These are phyloP conservation scores for Panonychus citri DNA, from an alignment of 1,140 invertebrate genomes.

Conservation along the genomic window DNA sequence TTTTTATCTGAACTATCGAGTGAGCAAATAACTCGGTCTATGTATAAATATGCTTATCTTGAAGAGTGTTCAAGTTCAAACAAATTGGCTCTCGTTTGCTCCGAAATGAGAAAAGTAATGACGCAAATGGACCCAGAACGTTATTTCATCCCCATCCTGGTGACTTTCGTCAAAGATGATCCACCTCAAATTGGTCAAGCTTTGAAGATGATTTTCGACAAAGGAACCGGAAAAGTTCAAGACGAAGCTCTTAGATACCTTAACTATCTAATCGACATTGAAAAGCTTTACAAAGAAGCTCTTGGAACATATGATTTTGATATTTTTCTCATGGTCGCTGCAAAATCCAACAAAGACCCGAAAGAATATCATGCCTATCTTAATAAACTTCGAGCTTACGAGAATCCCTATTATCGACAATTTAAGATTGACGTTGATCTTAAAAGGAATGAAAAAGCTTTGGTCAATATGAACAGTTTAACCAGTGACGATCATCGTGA, in stretches of 20 bases:
- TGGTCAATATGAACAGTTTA: conserved; percentile 41
- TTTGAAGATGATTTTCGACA: conserved; percentile 33
- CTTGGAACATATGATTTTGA: conserved; percentile 73
- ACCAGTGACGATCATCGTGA: conserved; percentile 32
- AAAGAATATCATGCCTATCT: conserved; percentile 79
- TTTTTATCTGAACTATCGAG: conserved; percentile 41
- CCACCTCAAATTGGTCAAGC: conserved; percentile 35
- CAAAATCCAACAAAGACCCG: conserved; percentile 65
- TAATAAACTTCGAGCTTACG: conserved; percentile 44
- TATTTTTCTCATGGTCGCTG: conserved; percentile 49
- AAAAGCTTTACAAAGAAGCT: conserved; percentile 55
- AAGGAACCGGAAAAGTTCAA: conserved; percentile 14
- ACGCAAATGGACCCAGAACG: neutral
- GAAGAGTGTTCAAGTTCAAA: neutral
- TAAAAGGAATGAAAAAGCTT: conserved; percentile 44
- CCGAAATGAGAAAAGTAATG: conserved; percentile 20
- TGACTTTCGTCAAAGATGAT: conserved; percentile 40
- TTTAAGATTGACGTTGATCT: conserved; percentile 61
- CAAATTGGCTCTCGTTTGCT: neutral
- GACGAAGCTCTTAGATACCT: conserved; percentile 55
- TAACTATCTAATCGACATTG: conserved; percentile 56
- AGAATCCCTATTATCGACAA: conserved; percentile 38
- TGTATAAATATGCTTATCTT: conserved; percentile 16
- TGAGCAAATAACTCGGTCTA: conserved; percentile 23
- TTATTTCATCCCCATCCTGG: conserved; percentile 38